These are phyloP conservation scores for Dipodomys stephensi DNA, from an alignment of 2,113 vertebrate genomes.

Conservation along the genomic window DNA sequence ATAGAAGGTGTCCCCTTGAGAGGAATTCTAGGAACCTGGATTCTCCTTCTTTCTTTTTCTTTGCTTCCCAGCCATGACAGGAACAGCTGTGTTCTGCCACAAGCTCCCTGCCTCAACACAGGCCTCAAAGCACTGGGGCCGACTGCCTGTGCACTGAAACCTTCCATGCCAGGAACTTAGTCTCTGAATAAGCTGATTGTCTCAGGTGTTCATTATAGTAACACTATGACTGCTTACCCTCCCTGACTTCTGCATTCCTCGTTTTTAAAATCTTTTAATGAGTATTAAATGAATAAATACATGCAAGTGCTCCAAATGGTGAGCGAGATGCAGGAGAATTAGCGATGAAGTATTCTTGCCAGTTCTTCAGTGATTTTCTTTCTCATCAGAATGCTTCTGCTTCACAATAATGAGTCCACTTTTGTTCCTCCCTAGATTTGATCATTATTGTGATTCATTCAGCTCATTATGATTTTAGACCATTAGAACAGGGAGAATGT, in stretches of 20 bases:
- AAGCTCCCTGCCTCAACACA: too few species aligned
- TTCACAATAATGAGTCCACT: slow-evolving; percentile 15
- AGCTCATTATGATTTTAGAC: slow-evolving; percentile 64
- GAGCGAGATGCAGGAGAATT: too few species aligned
- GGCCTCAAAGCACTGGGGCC: not conserved
- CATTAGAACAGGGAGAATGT: slow-evolving; percentile 38
- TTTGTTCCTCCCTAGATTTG: slow-evolving; percentile 56
- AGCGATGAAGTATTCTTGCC: not conserved
- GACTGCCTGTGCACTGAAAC: not conserved
- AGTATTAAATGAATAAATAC: not conserved
- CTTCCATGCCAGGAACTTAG: not conserved
- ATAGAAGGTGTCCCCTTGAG: not conserved
- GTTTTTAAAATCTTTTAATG: not conserved
- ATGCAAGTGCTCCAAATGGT: not conserved
- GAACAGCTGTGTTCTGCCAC: too few species aligned
- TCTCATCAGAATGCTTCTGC: not conserved
- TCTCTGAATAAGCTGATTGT: not conserved
- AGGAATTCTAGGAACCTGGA: not conserved
- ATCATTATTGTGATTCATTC: slow-evolving; percentile 63
- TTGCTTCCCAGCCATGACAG: not conserved
- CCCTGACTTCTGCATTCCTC: not conserved
- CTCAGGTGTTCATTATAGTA: not conserved
- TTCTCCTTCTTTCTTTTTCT: not conserved
- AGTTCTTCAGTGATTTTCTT: not conserved
- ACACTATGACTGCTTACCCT: not conserved